Conservation (phyloP, 2,797 vertebrate genomes). For the Hippoglossus hippoglossus region DNA sequence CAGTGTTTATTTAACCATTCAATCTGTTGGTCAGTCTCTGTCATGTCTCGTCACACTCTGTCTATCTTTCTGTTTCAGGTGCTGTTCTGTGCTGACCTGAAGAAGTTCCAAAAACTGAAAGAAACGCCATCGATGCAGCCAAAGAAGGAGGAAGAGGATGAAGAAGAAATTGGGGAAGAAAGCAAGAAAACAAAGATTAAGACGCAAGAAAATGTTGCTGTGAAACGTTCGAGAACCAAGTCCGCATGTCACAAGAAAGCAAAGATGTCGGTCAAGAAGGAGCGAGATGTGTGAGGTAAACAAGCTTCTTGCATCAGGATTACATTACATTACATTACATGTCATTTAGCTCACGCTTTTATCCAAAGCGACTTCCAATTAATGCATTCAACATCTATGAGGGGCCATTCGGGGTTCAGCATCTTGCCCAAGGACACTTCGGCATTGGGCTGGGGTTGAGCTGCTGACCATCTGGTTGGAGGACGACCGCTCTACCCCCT, state of each 20-base stretch:
- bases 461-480: too few relatives aligned
- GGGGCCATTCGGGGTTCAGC: too few relatives aligned
- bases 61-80: constrained; percentile 81
- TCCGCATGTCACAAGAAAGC: constrained; percentile 36
- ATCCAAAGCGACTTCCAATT: too few relatives aligned
- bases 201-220: constrained; percentile 28
- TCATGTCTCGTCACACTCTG: neutral
- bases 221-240: constrained; percentile 27
- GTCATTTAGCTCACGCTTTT: too few relatives aligned
- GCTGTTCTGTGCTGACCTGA: constrained; percentile 94
- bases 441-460: too few relatives aligned
- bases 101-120: constrained; percentile 83
- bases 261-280: constrained; percentile 50
- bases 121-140: constrained; percentile 55
- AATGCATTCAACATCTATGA: too few relatives aligned
- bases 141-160: constrained; percentile 48
- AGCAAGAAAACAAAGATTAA: constrained; percentile 55
- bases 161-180: neutral
- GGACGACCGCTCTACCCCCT: too few relatives aligned
- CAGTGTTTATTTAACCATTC: constrained; percentile 56
- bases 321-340: neutral
- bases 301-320: neutral
- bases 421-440: too few relatives aligned
- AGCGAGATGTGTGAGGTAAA: constrained; percentile 48
- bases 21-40: neutral